Conservation (phyloP, 2,888 invertebrate species). For the Alviniconcha strummeri region DNA sequence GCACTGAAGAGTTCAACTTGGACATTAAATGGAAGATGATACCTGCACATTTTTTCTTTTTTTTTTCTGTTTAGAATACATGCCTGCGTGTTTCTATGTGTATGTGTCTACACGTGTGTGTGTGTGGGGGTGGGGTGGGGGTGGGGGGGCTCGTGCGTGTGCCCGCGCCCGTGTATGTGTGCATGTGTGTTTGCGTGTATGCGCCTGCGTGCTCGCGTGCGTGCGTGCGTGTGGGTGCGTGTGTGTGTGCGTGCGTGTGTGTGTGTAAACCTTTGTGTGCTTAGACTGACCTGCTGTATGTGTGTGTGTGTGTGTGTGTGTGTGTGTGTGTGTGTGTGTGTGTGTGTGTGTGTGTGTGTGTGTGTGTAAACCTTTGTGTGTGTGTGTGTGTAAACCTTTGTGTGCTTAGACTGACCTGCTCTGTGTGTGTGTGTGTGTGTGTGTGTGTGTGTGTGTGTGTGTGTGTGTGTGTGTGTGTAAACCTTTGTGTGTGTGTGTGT, state of each 20-base stretch:
- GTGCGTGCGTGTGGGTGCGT: not conserved
- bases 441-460: constrained; percentile 7
- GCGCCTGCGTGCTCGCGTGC: not conserved
- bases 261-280: no score
- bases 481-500: not conserved
- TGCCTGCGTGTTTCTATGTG: not conserved
- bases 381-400: not conserved
- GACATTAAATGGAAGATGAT: no score
- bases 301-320: constrained; percentile 1
- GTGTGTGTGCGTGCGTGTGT: not conserved
- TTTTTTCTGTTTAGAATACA: no score
- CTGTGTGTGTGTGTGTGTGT: constrained; percentile 10
- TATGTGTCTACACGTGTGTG: constrained; percentile 9
- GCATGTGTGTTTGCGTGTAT: constrained; percentile 10
- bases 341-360: constrained; percentile 10
- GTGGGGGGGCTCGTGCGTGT: not conserved
- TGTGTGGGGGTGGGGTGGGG: not conserved
- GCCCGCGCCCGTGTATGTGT: not conserved
- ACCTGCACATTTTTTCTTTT: no score
- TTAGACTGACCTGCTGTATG: no score
- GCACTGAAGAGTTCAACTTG: no score
- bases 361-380: not conserved
- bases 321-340: not conserved
- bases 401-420: constrained; percentile 35
- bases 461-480: not conserved